Base-by-base conservation (phyloP, 2,113 vertebrate genomes). In the Calonectris borealis region DNA sequence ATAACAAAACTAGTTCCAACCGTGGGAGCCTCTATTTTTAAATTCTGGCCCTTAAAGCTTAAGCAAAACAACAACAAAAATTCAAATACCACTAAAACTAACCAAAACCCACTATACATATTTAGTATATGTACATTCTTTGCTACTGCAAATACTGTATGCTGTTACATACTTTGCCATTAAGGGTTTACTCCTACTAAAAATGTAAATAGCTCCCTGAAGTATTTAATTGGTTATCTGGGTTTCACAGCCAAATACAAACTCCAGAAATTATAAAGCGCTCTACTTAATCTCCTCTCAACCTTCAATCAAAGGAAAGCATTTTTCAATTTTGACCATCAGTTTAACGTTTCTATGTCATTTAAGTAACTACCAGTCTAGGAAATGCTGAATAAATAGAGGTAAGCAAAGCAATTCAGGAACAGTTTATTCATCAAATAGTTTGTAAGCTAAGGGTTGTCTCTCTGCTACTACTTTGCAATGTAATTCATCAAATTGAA, bases 401-500 rank as follows among this genome's bases (percentile, higher is more conserved):
- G 21, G 11, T 17, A 83, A 94, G 76, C 27, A 84, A 91, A 89
- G 57, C 83, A 91, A 87, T 82, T 93, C 77, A 72, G 52, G 34
- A 84, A 34, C 58, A 92, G 61, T 82, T 92, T 86, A 81, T 78
- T 89, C 44, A 76, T 92, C 85, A 91, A 82, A 72, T 89, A 91
- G 65, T 79, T 76, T 82, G 44, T 57, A 97, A 78, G n/a, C 72
- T 52, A 70, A 86, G 27, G 44, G 83, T 69, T 75, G 25, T 36
- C 76, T 92, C 77, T 29, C 76, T 79, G 76, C 42, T 73, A 69
- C 61, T 79, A 16, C 88, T 88, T 71, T 49, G 90, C 86, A 83
- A 57, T 15, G 51, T 52, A 90, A 91, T 95, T 78, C 83, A 96
- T 93, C 86, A 94, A 86, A 75, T 16, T 61, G 72, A 89, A 93